These are phyloP conservation scores for Gallinago paraguaiae DNA, from an alignment of 2,113 vertebrate genomes.

Conservation along the genomic window DNA sequence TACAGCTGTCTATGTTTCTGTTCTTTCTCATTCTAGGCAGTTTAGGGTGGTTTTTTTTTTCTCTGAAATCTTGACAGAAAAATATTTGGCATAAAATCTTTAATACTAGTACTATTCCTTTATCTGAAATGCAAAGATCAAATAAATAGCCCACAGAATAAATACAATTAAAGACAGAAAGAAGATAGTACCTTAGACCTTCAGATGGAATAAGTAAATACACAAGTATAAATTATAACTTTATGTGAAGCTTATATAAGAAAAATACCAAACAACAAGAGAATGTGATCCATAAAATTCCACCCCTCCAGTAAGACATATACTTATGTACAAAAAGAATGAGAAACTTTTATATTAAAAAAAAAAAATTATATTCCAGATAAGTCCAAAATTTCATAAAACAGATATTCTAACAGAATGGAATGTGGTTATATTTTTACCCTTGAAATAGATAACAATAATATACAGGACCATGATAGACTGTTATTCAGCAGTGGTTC, in stretches of 20 bases:
- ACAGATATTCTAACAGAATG: neutral
- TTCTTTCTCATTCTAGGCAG: neutral
- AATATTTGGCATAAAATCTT: neutral
- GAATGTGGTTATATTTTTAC: neutral
- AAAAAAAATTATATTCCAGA: neutral
- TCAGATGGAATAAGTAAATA: neutral
- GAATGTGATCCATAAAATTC: neutral
- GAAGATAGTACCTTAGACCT: neutral
- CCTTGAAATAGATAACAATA: neutral
- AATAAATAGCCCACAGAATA: constrained; percentile 21
- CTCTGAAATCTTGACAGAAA: neutral
- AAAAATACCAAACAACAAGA: neutral
- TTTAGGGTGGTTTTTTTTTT: neutral
- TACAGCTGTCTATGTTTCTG: neutral
- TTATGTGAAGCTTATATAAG: neutral
- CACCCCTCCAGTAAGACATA: neutral
- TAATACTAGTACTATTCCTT: neutral
- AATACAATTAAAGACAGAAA: neutral
- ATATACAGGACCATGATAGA: neutral
- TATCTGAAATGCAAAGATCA: constrained; percentile 1
- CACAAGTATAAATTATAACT: neutral
- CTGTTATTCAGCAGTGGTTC: neutral
- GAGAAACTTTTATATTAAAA: neutral
- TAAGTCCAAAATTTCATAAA: neutral
- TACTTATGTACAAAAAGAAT: neutral